These are phyloP conservation scores for Edolisoma coerulescens DNA, from an alignment of 2,113 vertebrate species.

Conservation along the genomic window DNA sequence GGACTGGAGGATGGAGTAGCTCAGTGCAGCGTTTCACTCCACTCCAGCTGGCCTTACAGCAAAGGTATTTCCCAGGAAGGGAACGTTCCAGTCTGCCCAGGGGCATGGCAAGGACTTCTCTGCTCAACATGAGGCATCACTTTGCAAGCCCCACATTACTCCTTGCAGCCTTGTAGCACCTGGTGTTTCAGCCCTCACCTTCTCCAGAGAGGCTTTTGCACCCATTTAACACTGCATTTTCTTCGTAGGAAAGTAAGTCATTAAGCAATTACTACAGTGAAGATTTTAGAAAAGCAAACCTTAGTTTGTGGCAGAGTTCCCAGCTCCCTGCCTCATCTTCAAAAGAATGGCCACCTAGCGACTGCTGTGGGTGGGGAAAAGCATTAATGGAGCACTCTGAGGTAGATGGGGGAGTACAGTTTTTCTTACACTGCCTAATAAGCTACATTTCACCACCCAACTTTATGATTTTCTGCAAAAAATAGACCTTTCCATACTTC, in stretches of 20 bases:
- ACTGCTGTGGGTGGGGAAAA: neutral
- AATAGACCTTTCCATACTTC: neutral
- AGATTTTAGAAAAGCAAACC: neutral
- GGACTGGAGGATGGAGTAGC: neutral
- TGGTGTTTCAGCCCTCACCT: neutral
- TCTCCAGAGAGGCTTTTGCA: neutral
- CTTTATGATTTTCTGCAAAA: slow-evolving; percentile 28
- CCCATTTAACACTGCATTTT: neutral
- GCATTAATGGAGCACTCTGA: neutral
- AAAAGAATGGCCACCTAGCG: neutral
- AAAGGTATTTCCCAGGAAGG: neutral
- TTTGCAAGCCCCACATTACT: neutral
- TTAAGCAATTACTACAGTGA: neutral
- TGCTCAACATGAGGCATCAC: rapidly evolving
- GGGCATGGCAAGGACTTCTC: neutral
- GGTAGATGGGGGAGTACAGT: neutral
- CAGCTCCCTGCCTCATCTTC: neutral
- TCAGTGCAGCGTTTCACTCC: rapidly evolving
- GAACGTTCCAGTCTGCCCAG: neutral
- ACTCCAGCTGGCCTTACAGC: neutral
- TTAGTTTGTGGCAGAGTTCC: neutral
- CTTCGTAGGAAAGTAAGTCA: neutral
- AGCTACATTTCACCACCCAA: neutral
- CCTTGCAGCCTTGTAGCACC: neutral
- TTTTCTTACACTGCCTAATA: neutral